Conservation (phyloP, 2,888 invertebrate species). For the Acleris sparsana region DNA sequence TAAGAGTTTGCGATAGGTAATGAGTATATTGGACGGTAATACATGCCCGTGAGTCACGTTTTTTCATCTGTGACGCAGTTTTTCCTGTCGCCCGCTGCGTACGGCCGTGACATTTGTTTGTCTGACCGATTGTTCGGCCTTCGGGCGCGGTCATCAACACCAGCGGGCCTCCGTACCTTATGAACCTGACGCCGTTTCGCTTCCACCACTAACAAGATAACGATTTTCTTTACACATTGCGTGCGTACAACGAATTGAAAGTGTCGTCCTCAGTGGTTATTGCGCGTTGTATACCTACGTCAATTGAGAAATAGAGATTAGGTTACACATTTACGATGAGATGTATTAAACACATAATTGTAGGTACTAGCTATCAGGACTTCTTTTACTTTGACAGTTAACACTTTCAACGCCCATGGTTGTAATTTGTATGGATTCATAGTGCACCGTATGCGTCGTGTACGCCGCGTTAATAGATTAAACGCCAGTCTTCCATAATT, state of each 20-base stretch:
- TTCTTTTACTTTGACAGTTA: too few species aligned
- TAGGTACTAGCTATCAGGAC: too few species aligned
- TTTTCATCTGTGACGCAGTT: conserved; percentile 76
- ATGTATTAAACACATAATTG: too few species aligned
- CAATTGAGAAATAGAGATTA: conserved; percentile 19
- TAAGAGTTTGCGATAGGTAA: neutral
- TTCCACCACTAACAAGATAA: conserved; percentile 9
- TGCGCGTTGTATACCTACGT: conserved; percentile 12
- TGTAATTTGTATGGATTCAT: too few species aligned
- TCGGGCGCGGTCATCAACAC: conserved; percentile 80
- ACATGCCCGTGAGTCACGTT: conserved; percentile 68
- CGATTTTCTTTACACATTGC: conserved; percentile 27
- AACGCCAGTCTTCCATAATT: too few species aligned
- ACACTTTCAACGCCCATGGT: too few species aligned
- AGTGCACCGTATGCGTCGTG: too few species aligned
- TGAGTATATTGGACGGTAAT: conserved; percentile 34
- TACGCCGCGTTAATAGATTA: too few species aligned
- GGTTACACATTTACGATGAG: neutral
- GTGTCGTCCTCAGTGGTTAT: conserved; percentile 24
- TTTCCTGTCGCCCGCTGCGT: conserved; percentile 70
- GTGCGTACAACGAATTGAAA: conserved; percentile 14
- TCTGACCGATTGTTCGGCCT: conserved; percentile 82
- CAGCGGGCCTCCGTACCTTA: conserved; percentile 65
- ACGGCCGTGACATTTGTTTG: conserved; percentile 80
- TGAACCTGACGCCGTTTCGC: conserved; percentile 52